Percentiles rank a stretch among this genome's conserved stretches.
Conservation (phyloP, 2,888 invertebrate genomes). For the Phortica okadai region DNA sequence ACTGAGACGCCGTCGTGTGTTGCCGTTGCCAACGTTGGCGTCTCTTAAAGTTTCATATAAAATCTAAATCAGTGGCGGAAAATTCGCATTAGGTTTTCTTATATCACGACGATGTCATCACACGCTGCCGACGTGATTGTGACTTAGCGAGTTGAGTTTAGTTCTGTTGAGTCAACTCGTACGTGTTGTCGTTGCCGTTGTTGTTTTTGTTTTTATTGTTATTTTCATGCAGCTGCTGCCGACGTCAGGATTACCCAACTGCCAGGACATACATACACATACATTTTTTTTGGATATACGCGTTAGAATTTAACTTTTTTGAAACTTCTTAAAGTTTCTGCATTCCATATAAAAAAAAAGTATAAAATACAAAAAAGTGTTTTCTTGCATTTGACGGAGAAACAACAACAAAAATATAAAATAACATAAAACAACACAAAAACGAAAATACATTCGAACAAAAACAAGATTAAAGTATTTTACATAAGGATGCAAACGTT, state of each 20-base stretch:
- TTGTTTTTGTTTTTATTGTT: not conserved
- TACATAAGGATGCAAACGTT: constrained; percentile 61
- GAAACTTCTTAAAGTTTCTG: not conserved
- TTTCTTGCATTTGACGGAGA: not conserved
- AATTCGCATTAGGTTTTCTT: constrained; percentile 75
- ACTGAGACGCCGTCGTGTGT: not conserved
- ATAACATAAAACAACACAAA: constrained; percentile 23
- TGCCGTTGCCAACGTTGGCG: constrained; percentile 50
- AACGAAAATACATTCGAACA: constrained; percentile 33
- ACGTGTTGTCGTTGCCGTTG: not conserved
- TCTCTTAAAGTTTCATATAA: constrained; percentile 70
- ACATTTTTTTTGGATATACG: not conserved
- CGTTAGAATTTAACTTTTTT: not conserved
- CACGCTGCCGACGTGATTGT: constrained; percentile 49
- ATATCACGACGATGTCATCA: constrained; percentile 74
- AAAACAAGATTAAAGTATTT: not conserved
- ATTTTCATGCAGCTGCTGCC: too few species aligned
- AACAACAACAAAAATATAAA: constrained; percentile 33
- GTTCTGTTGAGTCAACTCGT: not conserved
- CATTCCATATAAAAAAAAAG: constrained; percentile 18
- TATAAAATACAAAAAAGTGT: constrained; percentile 38
- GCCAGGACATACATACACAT: not conserved
- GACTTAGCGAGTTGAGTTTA: constrained; percentile 31
- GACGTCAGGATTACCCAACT: constrained; percentile 1
- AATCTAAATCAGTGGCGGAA: constrained; percentile 72